These are phyloP conservation scores for Phenganax subtilis DNA, from an alignment of 92 coral and sea anemone species.

Conservation along the genomic window DNA sequence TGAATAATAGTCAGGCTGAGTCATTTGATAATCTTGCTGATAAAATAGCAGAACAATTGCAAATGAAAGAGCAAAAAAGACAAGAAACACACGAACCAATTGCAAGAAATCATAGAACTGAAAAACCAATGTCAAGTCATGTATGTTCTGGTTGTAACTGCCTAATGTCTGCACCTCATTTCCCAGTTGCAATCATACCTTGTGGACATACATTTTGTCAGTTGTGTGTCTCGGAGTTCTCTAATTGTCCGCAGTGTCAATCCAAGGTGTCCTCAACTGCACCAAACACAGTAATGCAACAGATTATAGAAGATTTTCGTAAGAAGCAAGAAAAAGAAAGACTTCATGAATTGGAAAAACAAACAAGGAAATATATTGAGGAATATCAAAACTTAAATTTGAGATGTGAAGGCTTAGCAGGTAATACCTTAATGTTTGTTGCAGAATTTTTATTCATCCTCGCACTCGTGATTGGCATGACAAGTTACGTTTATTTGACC, in stretches of 20 bases:
- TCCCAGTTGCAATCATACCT: slow-evolving; percentile 86
- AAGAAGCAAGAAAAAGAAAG: slow-evolving; percentile 82
- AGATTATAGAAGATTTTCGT: slow-evolving; percentile 69
- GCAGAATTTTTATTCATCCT: not conserved
- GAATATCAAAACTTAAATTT: slow-evolving; percentile 83
- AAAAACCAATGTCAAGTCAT: slow-evolving; percentile 81
- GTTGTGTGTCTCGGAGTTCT: slow-evolving; percentile 67
- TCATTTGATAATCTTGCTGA: slow-evolving; percentile 79
- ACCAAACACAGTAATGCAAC: slow-evolving; percentile 88
- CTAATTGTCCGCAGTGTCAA: slow-evolving; percentile 85
- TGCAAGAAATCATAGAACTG: slow-evolving; percentile 26
- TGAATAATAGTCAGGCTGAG: slow-evolving; percentile 43
- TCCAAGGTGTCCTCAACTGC: slow-evolving; percentile 74
- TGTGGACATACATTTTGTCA: slow-evolving; percentile 97
- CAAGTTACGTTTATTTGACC: too few species aligned
- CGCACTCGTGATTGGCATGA: too few species aligned
- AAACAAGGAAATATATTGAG: slow-evolving; percentile 92
- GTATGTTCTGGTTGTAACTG: slow-evolving; percentile 70
- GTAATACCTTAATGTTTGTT: slow-evolving; percentile 31
- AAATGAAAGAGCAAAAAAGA: slow-evolving; percentile 39
- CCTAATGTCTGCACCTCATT: slow-evolving; percentile 75
- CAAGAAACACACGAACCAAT: slow-evolving; percentile 32
- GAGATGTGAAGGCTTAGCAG: slow-evolving; percentile 78
- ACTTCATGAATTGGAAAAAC: slow-evolving; percentile 80
- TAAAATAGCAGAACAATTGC: slow-evolving; percentile 71